phyloP scores from a whole-genome alignment of 2,797 vertebrate genomes.

The Strix occidentalis region DNA sequence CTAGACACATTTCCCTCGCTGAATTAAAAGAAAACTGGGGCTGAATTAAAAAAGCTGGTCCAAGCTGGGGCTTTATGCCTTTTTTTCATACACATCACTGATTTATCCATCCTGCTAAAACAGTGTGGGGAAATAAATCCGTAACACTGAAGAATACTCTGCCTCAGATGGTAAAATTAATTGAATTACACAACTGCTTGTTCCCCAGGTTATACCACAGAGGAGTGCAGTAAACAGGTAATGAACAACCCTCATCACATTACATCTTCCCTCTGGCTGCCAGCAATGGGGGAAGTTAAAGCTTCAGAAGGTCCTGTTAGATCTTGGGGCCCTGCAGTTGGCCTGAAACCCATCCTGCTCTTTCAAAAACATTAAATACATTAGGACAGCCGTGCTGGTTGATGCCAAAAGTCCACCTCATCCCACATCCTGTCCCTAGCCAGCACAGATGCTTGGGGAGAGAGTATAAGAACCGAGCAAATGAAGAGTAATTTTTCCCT shows the following conservation, averaged over 20 bases:
- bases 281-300: neutral
- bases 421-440: neutral
- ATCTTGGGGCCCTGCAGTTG: neutral
- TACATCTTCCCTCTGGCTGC: neutral
- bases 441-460: neutral
- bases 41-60: neutral
- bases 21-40: neutral
- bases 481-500: neutral
- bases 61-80: neutral
- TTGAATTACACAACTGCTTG: neutral
- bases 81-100: neutral
- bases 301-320: neutral
- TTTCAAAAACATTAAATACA: neutral
- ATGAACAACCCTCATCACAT: neutral
- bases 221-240: neutral
- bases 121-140: neutral
- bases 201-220: neutral
- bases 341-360: neutral
- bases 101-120: neutral
- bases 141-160: neutral
- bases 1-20: neutral
- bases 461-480: neutral
- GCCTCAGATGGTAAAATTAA: neutral
- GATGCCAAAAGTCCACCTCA: slow-evolving; percentile 24
- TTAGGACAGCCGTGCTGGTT: neutral